phyloP scores from a whole-genome alignment of 2,888 invertebrate genomes.

The Furcula furcula region DNA sequence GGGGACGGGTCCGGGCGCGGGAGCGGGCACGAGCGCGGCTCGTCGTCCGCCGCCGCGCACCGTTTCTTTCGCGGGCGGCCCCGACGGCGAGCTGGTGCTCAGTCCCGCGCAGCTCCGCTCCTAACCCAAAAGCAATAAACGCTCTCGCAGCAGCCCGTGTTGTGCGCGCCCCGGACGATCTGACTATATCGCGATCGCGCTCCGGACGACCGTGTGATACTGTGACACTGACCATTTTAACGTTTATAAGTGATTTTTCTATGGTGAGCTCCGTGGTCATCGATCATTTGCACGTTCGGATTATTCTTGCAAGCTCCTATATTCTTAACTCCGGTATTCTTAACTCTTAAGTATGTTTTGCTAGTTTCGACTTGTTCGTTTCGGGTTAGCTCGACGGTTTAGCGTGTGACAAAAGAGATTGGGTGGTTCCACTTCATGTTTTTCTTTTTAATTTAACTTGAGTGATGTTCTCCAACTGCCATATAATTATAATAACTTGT shows the following conservation, averaged over 20 bases:
- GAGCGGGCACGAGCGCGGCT: constrained; percentile 33
- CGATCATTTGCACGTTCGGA: constrained; percentile 74
- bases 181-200: constrained; percentile 15
- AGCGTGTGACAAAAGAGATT: constrained; percentile 22
- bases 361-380: constrained; percentile 42
- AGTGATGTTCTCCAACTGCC: too few relatives aligned
- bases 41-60: constrained; percentile 67
- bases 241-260: constrained; percentile 54
- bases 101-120: constrained; percentile 84
- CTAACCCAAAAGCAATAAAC: constrained; percentile 71
- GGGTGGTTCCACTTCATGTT: too few relatives aligned
- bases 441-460: too few relatives aligned
- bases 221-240: constrained; percentile 44
- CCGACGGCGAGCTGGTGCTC: constrained; percentile 82
- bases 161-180: constrained; percentile 2
- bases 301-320: constrained; percentile 59
- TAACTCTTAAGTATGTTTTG: constrained; percentile 51
- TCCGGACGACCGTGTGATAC: constrained; percentile 51
- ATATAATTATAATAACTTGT: too few relatives aligned
- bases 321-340: too few relatives aligned
- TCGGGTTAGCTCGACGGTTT: constrained; percentile 26
- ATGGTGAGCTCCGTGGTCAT: constrained; percentile 53
- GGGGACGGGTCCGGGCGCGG: constrained; percentile 19
- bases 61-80: constrained; percentile 75
- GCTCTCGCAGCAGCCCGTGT: constrained; percentile 9